These are phyloP conservation scores for Torymus auratus DNA, from an alignment of 2,888 invertebrate genomes.

Conservation along the genomic window DNA sequence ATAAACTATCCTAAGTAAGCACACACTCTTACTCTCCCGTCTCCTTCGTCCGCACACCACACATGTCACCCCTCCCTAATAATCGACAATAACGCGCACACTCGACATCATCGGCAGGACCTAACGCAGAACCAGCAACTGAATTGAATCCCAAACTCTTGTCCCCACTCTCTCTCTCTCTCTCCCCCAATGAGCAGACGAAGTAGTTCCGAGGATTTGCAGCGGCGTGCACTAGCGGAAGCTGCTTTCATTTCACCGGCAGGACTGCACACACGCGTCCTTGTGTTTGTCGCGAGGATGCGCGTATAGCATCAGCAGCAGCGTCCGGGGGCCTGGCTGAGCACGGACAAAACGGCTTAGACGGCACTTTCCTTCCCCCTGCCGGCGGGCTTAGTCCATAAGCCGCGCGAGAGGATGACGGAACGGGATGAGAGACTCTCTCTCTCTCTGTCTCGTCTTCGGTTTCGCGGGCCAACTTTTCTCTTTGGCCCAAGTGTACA, in stretches of 20 bases:
- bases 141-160: no score
- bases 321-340: background rate
- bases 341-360: slow-evolving; percentile 58
- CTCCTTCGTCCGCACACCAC: no score
- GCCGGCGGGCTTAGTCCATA: slow-evolving; percentile 30
- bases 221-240: background rate
- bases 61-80: no score
- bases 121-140: no score
- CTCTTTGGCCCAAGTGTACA: slow-evolving; percentile 10
- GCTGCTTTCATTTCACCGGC: slow-evolving; percentile 12
- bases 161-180: no score
- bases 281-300: slow-evolving; percentile 13
- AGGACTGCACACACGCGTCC: background rate
- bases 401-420: slow-evolving; percentile 53
- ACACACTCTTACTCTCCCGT: background rate
- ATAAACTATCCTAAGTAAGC: no score
- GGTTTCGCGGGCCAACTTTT: slow-evolving; percentile 51
- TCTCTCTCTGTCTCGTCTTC: slow-evolving; percentile 11
- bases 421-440: slow-evolving; percentile 37
- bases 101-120: no score
- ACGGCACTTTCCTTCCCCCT: slow-evolving; percentile 36
- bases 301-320: no score
- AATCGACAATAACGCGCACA: no score
- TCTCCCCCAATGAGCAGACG: background rate
- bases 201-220: slow-evolving; percentile 21